A percentile compares a stretch with the other conserved stretches of the same genome.
Evolutionary conservation across 2,797 vertebrate species (phyloP).

Genomic region (Cynodonichthys magdalenae): DNA sequence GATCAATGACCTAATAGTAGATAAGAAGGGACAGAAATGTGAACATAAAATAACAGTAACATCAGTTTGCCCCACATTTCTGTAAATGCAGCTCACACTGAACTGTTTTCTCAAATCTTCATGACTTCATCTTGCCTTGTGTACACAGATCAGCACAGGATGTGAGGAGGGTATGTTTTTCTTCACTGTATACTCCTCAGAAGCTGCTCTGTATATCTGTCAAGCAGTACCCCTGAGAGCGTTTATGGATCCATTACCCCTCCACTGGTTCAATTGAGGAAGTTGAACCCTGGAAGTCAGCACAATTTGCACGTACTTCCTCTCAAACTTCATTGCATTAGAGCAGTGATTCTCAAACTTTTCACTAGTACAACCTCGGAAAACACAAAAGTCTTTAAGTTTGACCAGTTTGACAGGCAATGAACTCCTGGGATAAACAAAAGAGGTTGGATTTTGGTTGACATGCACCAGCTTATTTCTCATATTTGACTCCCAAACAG

Average conservation of each 20-base stretch:
- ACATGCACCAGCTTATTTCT: too few relatives aligned
- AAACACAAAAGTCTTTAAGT: too few relatives aligned
- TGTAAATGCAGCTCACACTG: constrained; percentile 3
- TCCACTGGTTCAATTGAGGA: constrained; percentile 62
- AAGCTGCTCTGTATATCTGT: constrained; percentile 61
- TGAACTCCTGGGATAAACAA: too few relatives aligned
- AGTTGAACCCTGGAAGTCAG: constrained; percentile 60
- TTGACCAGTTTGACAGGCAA: too few relatives aligned
- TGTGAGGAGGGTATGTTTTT: constrained; percentile 47
- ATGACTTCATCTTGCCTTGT: constrained; percentile 29
- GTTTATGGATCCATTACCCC: constrained; percentile 75
- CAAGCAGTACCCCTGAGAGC: constrained; percentile 70
- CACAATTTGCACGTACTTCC: constrained; percentile 63
- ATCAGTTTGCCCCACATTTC: not conserved
- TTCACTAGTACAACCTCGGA: too few relatives aligned
- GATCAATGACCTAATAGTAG: too few relatives aligned
- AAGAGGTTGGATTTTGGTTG: too few relatives aligned
- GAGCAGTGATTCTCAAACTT: constrained; percentile 3
- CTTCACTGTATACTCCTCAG: constrained; percentile 62
- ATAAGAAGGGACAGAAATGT: too few relatives aligned
- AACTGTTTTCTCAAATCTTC: constrained; percentile 20
- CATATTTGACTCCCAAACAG: too few relatives aligned
- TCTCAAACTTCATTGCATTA: constrained; percentile 63
- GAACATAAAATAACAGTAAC: not conserved
- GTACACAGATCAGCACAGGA: constrained; percentile 54